A percentile compares a stretch with the other conserved stretches of the same genome.
These are phyloP conservation scores for Dryobates pubescens DNA, from an alignment of 2,797 vertebrate species.

Conservation along the genomic window DNA sequence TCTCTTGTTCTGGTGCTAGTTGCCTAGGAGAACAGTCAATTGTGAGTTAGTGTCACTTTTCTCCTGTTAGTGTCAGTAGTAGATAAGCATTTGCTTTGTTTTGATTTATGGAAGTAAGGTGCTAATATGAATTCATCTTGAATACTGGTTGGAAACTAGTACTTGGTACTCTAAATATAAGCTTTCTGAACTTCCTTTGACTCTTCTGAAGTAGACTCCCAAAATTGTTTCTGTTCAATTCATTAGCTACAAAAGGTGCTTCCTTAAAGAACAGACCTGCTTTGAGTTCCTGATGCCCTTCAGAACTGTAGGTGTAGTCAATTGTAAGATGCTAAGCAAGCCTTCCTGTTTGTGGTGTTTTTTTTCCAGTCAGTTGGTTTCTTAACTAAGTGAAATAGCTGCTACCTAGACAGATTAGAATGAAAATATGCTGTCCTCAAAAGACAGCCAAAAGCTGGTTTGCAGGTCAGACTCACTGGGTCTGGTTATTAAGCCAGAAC, in stretches of 20 bases:
- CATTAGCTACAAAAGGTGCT: neutral
- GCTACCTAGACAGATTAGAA: neutral
- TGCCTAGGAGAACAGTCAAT: neutral
- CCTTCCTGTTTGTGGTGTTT: neutral
- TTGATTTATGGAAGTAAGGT: neutral
- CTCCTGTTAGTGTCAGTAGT: neutral
- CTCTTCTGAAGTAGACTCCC: rapidly evolving
- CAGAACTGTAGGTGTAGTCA: neutral
- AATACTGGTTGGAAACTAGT: neutral
- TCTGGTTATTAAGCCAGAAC: neutral
- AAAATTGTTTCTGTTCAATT: neutral
- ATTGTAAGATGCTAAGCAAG: neutral
- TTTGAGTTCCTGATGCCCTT: neutral
- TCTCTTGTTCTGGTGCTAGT: neutral
- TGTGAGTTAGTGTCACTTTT: neutral
- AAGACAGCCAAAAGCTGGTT: neutral
- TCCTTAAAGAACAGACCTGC: neutral
- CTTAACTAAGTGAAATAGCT: constrained; percentile 7
- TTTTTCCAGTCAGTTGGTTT: neutral
- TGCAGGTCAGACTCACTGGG: neutral
- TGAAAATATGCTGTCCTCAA: neutral
- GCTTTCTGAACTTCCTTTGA: neutral
- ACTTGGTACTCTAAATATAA: neutral
- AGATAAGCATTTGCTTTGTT: neutral
- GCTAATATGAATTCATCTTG: neutral